Base-by-base conservation (phyloP, 2,797 vertebrate genomes). In the Eurystomus glaucurus region DNA sequence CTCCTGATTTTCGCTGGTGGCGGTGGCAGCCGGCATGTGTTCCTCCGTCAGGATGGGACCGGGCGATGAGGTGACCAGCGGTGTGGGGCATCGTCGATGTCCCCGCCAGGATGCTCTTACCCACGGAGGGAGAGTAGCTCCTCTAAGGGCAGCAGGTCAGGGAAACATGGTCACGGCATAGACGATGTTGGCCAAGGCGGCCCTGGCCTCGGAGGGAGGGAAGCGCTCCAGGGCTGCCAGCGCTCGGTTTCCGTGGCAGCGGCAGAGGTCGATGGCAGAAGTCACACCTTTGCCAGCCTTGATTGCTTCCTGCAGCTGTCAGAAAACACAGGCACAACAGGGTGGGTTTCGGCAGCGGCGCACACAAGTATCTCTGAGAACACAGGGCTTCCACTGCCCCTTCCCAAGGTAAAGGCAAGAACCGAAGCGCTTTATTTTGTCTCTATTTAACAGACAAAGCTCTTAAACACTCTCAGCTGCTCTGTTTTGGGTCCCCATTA, bases 101-200 rank as follows among this genome's bases (percentile, higher is more conserved):
- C 76, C 54, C 68, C 0, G 2, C 33, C 0, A 2, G 35, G 35
- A 0, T 7, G 64, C 51, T 84, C 41, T 62, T 37, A 60, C 64
- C 68, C 6, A 48, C 3, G 39, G 71, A 93, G n/a, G 83, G 93
- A 96, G 82, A 92, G 94, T 20, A 17, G 78, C 52, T 90, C 82
- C 84, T 95, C 94, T 88, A 0, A 6, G 79, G 45, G 88, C 46
- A 29, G 83, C 16, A 17, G 92, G 71, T 98, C 98, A 98, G 97
- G 98, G 99, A 96, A 99, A 99, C 98, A 99, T 99, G 98, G 98
- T 99, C 98, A 99, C 93, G 8, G 99, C 98, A 6, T 97, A 98
- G 98, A 99, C 99, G 61, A 99, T 99, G 98, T 99, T 99, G 99
- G 99, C 99, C 98, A 99, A 98, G 97, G 99, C 99, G 0, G 99